Percentiles rank a stretch among this genome's conserved stretches.
These are phyloP conservation scores for Tetramorium alpestre DNA, from an alignment of 1,140 invertebrate species.

Conservation along the genomic window DNA sequence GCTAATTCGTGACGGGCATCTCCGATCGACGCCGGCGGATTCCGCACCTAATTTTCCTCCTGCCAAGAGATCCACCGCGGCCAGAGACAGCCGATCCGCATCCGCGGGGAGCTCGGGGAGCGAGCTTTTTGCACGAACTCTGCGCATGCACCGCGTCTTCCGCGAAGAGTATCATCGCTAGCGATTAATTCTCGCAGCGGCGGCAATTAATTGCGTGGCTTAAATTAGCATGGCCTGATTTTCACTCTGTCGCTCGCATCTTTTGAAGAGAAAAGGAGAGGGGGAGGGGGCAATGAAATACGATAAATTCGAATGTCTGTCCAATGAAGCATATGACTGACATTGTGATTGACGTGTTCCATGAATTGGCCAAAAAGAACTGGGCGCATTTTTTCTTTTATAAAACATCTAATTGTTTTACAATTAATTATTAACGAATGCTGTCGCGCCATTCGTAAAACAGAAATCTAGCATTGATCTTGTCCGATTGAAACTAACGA, in stretches of 20 bases:
- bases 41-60: conserved; percentile 75
- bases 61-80: conserved; percentile 66
- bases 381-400: neutral
- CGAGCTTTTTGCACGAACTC: conserved; percentile 47
- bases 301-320: neutral
- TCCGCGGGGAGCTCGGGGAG: conserved; percentile 44
- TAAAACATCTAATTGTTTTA: neutral
- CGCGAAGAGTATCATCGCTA: conserved; percentile 42
- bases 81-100: conserved; percentile 67
- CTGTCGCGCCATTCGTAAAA: neutral
- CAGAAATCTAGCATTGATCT: neutral
- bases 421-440: neutral
- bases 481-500: conserved; percentile 13
- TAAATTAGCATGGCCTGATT: conserved; percentile 7
- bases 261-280: neutral
- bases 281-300: neutral
- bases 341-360: neutral
- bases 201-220: neutral
- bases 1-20: conserved; percentile 77
- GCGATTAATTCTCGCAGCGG: conserved; percentile 16
- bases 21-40: conserved; percentile 72
- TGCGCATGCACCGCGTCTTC: neutral
- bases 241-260: neutral
- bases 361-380: neutral
- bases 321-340: neutral